A percentile compares a stretch with the other conserved stretches of the same genome.
These are phyloP conservation scores for Drosophila kohkoa DNA, from an alignment of 1,140 invertebrate genomes.

Conservation along the genomic window DNA sequence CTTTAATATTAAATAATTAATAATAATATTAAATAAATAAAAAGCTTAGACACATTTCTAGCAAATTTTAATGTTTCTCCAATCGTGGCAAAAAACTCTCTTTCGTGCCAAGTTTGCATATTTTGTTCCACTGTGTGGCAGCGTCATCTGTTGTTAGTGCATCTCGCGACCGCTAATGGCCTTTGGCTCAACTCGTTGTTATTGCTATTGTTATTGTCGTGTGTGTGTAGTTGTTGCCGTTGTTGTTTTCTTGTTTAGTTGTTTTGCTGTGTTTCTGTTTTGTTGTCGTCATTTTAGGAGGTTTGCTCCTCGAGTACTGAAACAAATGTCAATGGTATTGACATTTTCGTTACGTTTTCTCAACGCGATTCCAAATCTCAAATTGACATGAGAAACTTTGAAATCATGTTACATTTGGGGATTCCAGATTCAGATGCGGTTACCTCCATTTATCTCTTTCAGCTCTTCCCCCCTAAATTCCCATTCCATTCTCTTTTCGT, in stretches of 20 bases:
- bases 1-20: background rate
- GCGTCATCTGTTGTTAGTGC: slow-evolving; percentile 51
- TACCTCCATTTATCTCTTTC: slow-evolving; percentile 22
- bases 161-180: slow-evolving; percentile 62
- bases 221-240: slow-evolving; percentile 11
- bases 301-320: slow-evolving; percentile 43
- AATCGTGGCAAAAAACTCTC: too few species aligned
- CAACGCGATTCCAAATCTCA: slow-evolving; percentile 62
- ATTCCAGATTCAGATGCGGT: slow-evolving; percentile 24
- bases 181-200: slow-evolving; percentile 35
- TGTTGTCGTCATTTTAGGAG: slow-evolving; percentile 16
- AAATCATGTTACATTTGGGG: slow-evolving; percentile 58
- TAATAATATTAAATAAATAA: too few species aligned
- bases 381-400: slow-evolving; percentile 78
- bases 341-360: slow-evolving; percentile 70
- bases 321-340: slow-evolving; percentile 78
- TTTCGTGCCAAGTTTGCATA: background rate
- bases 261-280: background rate
- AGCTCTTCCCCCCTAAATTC: background rate
- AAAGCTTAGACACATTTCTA: too few species aligned
- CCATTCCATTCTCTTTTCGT: background rate
- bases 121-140: slow-evolving; percentile 20
- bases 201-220: slow-evolving; percentile 17
- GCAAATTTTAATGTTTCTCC: too few species aligned
- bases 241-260: slow-evolving; percentile 5